Evolutionary conservation across 2,888 invertebrate species (phyloP), one percentile per base, ranked within the genome.

Genomic region (Hyposoter didymator): DNA sequence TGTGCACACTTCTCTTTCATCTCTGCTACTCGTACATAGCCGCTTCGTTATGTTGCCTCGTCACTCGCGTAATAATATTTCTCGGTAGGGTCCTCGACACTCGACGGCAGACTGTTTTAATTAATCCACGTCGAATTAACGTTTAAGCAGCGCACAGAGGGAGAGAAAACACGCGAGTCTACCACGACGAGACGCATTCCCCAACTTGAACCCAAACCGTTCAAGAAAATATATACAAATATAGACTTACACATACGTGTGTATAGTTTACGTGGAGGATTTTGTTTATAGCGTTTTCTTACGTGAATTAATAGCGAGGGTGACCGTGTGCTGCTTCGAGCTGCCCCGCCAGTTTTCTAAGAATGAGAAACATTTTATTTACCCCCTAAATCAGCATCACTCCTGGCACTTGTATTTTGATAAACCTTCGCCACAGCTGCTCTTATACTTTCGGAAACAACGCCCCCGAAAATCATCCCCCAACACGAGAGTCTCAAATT

Each of bases 41-140:
- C 59, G 59, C 78, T 78, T 84, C 72, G 82, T 82, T 80, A 75
- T 45, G 70, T 69, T 52, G 28, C 22, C 70, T 55, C 69, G 83
- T 74, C 69, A 66, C 74, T 49, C 74, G 62, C 81, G 75, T 45
- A 74, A 80, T 86, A 76, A 84, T 86, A 84, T 86, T 81, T 84
- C 82, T 70, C 82, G 62, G 79, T 52, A 87, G 86, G 88, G 86
- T 84, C 84, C 87, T 85, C 76, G 55, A 84, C 84, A 81, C 81
- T 79, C 83, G 78, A 86, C 85, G 67, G 82, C 81, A 85, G 89
- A 91, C 89, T 88, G 89, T 90, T 91, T 91, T 91, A 91, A 91
- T 91, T 91, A 91, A 91, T 91, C 89, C 88, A 88, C 89, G 88
- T 89, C 89, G 86, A 90, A 90, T 90, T 90, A 90, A 90, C 85